Percentiles rank a stretch among this genome's conserved stretches.
phyloP scores from a whole-genome alignment of 2,797 vertebrate species.

The Hemibagrus guttatus region DNA sequence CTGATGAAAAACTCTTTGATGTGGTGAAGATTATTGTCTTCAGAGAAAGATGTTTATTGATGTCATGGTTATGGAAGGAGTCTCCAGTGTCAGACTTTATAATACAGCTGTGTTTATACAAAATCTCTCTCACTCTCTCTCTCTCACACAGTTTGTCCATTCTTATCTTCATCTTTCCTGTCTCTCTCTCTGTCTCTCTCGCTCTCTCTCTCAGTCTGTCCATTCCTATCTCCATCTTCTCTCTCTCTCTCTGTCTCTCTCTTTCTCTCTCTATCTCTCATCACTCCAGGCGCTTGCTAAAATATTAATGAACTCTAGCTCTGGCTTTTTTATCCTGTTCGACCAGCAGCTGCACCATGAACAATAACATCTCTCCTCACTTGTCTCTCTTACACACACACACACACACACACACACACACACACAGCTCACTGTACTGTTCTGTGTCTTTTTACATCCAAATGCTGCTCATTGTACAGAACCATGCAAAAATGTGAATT shows the following conservation, averaged over 20 bases:
- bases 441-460: background rate
- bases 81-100: background rate
- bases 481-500: background rate
- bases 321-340: conserved; percentile 31
- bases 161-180: background rate
- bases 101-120: too few species aligned
- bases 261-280: background rate
- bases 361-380: conserved; percentile 46
- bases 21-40: background rate
- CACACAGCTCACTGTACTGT: background rate
- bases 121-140: too few species aligned
- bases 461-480: background rate
- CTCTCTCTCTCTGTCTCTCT: background rate
- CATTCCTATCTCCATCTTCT: background rate
- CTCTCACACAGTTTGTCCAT: too few species aligned
- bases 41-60: background rate
- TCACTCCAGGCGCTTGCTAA: conserved; percentile 25
- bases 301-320: conserved; percentile 50
- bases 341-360: conserved; percentile 44
- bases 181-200: too few species aligned
- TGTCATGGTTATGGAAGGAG: background rate
- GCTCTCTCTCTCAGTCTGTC: background rate
- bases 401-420: background rate
- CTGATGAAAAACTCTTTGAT: background rate
- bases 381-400: background rate